Base-by-base conservation (phyloP, 2,113 vertebrate species). In the Cariama cristata region DNA sequence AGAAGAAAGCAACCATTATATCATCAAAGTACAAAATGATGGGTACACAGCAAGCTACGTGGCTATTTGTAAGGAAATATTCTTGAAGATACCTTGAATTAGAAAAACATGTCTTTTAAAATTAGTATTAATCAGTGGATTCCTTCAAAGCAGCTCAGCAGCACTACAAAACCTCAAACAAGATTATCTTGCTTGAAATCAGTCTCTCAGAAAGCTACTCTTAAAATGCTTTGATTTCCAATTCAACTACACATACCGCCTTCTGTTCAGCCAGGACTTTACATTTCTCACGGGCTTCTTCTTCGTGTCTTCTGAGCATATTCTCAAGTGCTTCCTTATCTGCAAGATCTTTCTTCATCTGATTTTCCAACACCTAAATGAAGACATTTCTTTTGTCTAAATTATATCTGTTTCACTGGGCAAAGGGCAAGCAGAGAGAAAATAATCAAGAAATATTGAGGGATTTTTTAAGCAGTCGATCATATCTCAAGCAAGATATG, bases 341-440 rank as follows among this genome's bases (percentile, higher is more conserved):
- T 6, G 99, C 99, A 97, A 99, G 98, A 97, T 99, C 99, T 94
- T 99, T 99, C 98, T 99, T 99, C 98, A 99, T 99, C 97, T 99
- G 99, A 97, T 98, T 98, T 98, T 99, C 99, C 97, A 99, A 96
- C 77, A 99, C 99, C 99, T 99, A 96, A 56, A 92, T 92, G 84
- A 98, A 95, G 93, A 97, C 60, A 96, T 84, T 91, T 80, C 83
- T 92, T 90, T 92, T 80, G 84, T 96, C 81, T 94, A 94, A 89
- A 76, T 86, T 88, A 55, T 72, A 84, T 90, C 90, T 58, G 58
- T 90, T 95, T 84, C 90, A 92, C 38, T 80, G 60, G 55, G 83
- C 55, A 95, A 93, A 96, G 85, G 77, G 66, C 50, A 94, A 85
- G 92, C 95, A 94, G 44, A 95, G 83, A 94, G 59, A 96, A 95